These are phyloP conservation scores for Periparus ater DNA, from an alignment of 2,797 vertebrate species.

Conservation along the genomic window DNA sequence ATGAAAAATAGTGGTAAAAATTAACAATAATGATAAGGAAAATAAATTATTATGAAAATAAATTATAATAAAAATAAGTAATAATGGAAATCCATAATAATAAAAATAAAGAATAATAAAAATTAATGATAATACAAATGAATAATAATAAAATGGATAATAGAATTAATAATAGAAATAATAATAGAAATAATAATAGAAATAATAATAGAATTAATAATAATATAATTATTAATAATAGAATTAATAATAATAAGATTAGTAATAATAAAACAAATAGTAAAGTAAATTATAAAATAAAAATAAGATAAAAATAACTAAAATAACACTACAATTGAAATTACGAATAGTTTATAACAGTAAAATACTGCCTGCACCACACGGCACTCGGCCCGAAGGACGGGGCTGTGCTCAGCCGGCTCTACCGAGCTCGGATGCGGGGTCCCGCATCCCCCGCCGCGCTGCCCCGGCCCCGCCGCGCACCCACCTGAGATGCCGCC, in stretches of 20 bases:
- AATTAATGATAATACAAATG: not conserved
- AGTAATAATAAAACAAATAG: not conserved
- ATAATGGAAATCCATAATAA: too few relatives aligned
- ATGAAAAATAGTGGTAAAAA: not conserved
- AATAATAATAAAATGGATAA: too few relatives aligned
- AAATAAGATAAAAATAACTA: not conserved
- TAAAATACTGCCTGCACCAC: not conserved
- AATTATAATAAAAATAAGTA: not conserved
- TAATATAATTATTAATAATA: not conserved
- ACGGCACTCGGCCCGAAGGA: not conserved
- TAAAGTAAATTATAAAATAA: not conserved
- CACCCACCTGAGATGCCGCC: slow-evolving; percentile 90
- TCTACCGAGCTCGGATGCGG: not conserved
- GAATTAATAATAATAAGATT: too few relatives aligned
- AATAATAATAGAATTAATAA: not conserved
- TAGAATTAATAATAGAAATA: too few relatives aligned
- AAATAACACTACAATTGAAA: not conserved
- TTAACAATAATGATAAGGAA: accelerated
- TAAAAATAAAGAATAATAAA: not conserved
- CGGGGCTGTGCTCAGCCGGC: accelerated
- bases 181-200: too few relatives aligned
- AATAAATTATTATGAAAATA: not conserved
- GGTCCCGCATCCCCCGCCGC: not conserved
- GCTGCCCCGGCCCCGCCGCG: too few relatives aligned
- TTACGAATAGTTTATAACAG: not conserved